These are phyloP conservation scores for Mylabris phalerata DNA, from an alignment of 1,140 invertebrate species.

Conservation along the genomic window DNA sequence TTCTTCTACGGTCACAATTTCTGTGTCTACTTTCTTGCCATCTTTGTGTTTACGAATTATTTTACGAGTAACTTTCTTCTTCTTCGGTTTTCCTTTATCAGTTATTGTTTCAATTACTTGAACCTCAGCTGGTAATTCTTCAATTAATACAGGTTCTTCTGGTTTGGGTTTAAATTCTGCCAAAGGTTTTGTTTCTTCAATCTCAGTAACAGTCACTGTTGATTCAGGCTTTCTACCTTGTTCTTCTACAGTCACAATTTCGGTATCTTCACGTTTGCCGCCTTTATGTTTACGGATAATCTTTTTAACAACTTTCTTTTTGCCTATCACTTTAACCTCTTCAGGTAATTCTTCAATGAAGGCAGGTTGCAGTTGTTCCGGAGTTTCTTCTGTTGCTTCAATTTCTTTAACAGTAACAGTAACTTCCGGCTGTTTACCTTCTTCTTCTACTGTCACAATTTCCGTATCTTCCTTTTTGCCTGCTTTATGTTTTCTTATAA, in stretches of 20 bases:
- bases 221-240: constrained; percentile 25
- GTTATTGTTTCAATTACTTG: constrained; percentile 38
- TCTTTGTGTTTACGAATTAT: constrained; percentile 35
- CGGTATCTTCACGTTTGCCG: constrained; percentile 34
- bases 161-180: constrained; percentile 7
- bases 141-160: constrained; percentile 11
- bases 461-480: constrained; percentile 31
- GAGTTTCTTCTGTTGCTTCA: constrained; percentile 15
- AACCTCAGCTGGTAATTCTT: constrained; percentile 35
- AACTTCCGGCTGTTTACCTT: constrained; percentile 34
- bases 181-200: constrained; percentile 10
- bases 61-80: constrained; percentile 31
- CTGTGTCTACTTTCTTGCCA: constrained; percentile 29
- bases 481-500: constrained; percentile 34
- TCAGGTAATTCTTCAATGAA: constrained; percentile 38
- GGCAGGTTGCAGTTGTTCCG: constrained; percentile 19
- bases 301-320: constrained; percentile 26
- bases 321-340: constrained; percentile 29
- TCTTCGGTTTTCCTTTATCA: constrained; percentile 21
- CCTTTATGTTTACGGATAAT: constrained; percentile 37
- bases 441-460: constrained; percentile 36
- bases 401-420: constrained; percentile 24
- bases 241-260: constrained; percentile 35
- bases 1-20: constrained; percentile 37
- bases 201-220: constrained; percentile 25